These are phyloP conservation scores for Hippocampus mohnikei DNA, from an alignment of 2,113 vertebrate genomes.

Conservation along the genomic window DNA sequence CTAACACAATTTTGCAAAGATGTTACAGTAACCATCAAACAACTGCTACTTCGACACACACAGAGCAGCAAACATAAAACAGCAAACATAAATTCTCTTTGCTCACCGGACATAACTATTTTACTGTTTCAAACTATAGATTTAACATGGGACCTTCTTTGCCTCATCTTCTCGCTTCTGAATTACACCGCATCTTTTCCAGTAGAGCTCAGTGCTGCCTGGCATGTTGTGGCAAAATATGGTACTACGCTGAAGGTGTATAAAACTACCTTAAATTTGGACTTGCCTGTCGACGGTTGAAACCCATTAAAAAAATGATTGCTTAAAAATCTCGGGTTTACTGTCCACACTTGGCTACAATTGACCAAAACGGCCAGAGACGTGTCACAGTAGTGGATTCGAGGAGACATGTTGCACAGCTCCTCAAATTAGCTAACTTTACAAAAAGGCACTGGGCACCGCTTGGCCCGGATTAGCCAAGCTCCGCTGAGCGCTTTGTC, in stretches of 20 bases:
- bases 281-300: neutral
- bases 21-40: too few relatives aligned
- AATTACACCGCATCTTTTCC: too few relatives aligned
- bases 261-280: neutral
- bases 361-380: neutral
- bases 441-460: slow-evolving; percentile 65
- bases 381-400: slow-evolving; percentile 12
- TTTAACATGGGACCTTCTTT: too few relatives aligned
- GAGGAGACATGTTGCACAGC: slow-evolving; percentile 47
- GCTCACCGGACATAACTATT: too few relatives aligned
- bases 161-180: too few relatives aligned
- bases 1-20: too few relatives aligned
- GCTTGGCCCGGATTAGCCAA: slow-evolving; percentile 65
- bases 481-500: slow-evolving; percentile 70
- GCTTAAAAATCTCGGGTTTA: neutral
- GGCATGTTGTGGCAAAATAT: neutral
- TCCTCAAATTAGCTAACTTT: slow-evolving; percentile 67
- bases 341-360: neutral
- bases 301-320: too few relatives aligned
- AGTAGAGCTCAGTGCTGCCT: neutral
- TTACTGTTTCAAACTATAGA: too few relatives aligned
- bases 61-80: too few relatives aligned
- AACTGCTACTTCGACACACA: too few relatives aligned
- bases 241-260: neutral
- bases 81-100: too few relatives aligned